Evolutionary conservation across 2,888 invertebrate genomes (phyloP).

Genomic region (Cordilura impudica): DNA sequence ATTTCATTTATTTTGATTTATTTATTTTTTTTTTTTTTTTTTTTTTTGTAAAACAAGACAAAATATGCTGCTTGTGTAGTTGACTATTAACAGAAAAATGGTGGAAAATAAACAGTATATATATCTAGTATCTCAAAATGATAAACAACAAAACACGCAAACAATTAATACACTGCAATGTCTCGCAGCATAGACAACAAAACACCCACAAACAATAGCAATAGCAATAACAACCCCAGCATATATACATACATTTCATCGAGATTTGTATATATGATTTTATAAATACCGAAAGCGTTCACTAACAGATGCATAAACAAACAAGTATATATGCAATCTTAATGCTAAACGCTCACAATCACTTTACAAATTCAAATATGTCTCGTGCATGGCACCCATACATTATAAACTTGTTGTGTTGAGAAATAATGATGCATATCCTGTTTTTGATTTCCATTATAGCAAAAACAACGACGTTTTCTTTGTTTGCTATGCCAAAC

Average conservation of each 20-base stretch:
- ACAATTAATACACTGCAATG: no score
- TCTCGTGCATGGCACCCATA: slow-evolving; percentile 56
- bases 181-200: slow-evolving; percentile 2
- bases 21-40: no score
- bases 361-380: slow-evolving; percentile 64
- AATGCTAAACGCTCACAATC: neutral
- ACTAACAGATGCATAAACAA: neutral
- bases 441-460: neutral
- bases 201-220: slow-evolving; percentile 2
- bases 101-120: slow-evolving; percentile 46
- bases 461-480: neutral
- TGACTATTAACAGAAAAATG: slow-evolving; percentile 44
- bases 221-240: neutral
- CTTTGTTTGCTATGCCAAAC: neutral
- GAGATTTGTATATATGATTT: neutral
- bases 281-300: neutral
- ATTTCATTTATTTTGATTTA: no score
- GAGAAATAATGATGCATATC: slow-evolving; percentile 51
- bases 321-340: neutral
- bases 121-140: slow-evolving; percentile 25
- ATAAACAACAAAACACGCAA: neutral
- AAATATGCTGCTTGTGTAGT: neutral
- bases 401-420: slow-evolving; percentile 37
- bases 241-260: neutral
- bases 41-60: neutral